Percentiles rank a stretch among this genome's conserved stretches.
phyloP scores from a whole-genome alignment of 2,888 invertebrate species.

The Adelognathus sp. region DNA sequence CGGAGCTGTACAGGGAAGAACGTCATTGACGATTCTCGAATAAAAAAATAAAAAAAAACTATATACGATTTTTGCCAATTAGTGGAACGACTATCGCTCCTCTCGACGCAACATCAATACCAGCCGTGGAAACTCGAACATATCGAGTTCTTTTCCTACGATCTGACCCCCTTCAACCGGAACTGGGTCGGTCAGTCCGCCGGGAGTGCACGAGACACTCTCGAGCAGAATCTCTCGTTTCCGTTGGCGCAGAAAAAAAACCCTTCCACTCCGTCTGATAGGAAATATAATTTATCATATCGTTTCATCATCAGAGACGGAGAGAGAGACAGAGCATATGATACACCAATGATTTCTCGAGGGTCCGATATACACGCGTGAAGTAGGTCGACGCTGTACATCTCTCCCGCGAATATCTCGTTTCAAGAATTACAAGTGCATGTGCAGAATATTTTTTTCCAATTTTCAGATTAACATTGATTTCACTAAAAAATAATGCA shows the following conservation, averaged over 20 bases:
- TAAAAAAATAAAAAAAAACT: background rate
- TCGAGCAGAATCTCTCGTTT: slow-evolving; percentile 12
- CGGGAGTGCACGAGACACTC: slow-evolving; percentile 19
- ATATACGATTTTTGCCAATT: slow-evolving; percentile 1
- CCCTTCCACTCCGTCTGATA: slow-evolving; percentile 3
- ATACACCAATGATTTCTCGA: slow-evolving; percentile 52
- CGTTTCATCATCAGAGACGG: slow-evolving; percentile 19
- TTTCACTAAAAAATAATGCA: no score
- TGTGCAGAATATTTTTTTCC: background rate
- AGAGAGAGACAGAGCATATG: background rate
- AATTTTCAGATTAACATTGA: background rate
- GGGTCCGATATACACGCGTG: slow-evolving; percentile 43
- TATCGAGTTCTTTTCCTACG: background rate
- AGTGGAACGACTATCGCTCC: background rate
- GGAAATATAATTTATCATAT: slow-evolving; percentile 33
- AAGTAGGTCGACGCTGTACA: slow-evolving; percentile 38
- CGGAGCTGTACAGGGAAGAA: background rate
- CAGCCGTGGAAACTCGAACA: background rate
- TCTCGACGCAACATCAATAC: background rate
- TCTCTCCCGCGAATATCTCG: background rate
- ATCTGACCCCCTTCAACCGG: slow-evolving; percentile 12
- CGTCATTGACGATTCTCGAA: background rate
- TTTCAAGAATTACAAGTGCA: background rate
- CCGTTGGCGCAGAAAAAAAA: background rate
- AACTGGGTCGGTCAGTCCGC: slow-evolving; percentile 36